These are phyloP conservation scores for Lasioglossum vierecki DNA, from an alignment of 2,888 invertebrate genomes.

Conservation along the genomic window DNA sequence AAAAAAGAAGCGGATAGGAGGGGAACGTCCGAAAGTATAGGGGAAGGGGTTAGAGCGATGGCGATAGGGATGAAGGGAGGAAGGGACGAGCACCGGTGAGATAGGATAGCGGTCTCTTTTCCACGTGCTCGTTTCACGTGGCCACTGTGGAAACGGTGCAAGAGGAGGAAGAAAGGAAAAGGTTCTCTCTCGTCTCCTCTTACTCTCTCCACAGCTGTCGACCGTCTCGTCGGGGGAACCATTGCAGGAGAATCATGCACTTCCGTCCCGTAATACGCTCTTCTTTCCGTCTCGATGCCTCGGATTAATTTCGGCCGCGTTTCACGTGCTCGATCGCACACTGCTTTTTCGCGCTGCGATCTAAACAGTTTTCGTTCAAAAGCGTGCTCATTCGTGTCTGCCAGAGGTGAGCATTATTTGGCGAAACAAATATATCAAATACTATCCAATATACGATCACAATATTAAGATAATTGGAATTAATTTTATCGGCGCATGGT, in stretches of 20 bases:
- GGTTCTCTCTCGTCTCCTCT: background rate
- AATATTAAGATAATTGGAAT: no score
- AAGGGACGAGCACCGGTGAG: slow-evolving; percentile 20
- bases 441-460: no score
- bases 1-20: slow-evolving; percentile 41
- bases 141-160: background rate
- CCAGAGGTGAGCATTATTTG: no score
- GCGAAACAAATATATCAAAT: no score
- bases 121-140: slow-evolving; percentile 53
- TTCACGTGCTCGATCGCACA: background rate
- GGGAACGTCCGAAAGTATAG: slow-evolving; percentile 55
- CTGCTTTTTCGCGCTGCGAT: background rate
- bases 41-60: slow-evolving; percentile 54
- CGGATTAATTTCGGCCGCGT: slow-evolving; percentile 39
- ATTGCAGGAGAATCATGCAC: slow-evolving; percentile 78
- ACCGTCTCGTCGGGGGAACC: slow-evolving; percentile 52
- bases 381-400: no score
- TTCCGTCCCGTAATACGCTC: slow-evolving; percentile 76
- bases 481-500: no score
- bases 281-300: slow-evolving; percentile 73
- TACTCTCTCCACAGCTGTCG: slow-evolving; percentile 50
- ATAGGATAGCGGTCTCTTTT: slow-evolving; percentile 50
- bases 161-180: slow-evolving; percentile 19
- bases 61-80: background rate
- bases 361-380: background rate